Evolutionary conservation across 1,140 invertebrate genomes (phyloP).

Genomic region (Spodoptera frugiperda): DNA sequence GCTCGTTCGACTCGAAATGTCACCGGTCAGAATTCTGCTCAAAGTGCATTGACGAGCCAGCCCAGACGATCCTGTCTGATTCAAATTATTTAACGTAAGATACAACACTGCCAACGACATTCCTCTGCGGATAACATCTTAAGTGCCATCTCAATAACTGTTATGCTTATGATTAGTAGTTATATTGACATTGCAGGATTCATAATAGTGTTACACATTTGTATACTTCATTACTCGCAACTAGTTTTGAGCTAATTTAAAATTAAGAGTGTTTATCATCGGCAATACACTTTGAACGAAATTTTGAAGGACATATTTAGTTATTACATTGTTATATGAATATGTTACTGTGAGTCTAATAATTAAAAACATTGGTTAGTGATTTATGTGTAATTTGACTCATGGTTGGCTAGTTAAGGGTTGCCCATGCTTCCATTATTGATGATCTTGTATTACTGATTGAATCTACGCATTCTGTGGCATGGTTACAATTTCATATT

Average conservation of each 20-base stretch:
- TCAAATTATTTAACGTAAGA: constrained; percentile 64
- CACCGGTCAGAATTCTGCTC: constrained; percentile 73
- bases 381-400: constrained; percentile 45
- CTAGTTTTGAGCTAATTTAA: constrained; percentile 20
- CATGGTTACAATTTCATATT: constrained; percentile 29
- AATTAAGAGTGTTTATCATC: constrained; percentile 18
- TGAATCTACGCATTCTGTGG: constrained; percentile 21
- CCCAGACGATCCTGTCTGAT: constrained; percentile 58
- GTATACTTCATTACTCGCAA: not conserved
- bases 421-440: constrained; percentile 44
- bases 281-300: constrained; percentile 58
- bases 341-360: constrained; percentile 41
- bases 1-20: constrained; percentile 52
- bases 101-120: constrained; percentile 79
- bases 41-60: constrained; percentile 66
- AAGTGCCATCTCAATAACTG: constrained; percentile 68
- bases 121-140: constrained; percentile 63
- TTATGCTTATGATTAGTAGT: constrained; percentile 48
- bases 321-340: constrained; percentile 39
- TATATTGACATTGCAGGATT: constrained; percentile 28
- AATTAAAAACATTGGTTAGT: constrained; percentile 45
- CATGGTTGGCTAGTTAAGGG: constrained; percentile 39
- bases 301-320: constrained; percentile 48
- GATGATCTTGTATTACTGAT: constrained; percentile 28
- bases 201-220: constrained; percentile 8